Conservation (phyloP, 2,113 vertebrate genomes). For the Gopherus flavomarginatus region DNA sequence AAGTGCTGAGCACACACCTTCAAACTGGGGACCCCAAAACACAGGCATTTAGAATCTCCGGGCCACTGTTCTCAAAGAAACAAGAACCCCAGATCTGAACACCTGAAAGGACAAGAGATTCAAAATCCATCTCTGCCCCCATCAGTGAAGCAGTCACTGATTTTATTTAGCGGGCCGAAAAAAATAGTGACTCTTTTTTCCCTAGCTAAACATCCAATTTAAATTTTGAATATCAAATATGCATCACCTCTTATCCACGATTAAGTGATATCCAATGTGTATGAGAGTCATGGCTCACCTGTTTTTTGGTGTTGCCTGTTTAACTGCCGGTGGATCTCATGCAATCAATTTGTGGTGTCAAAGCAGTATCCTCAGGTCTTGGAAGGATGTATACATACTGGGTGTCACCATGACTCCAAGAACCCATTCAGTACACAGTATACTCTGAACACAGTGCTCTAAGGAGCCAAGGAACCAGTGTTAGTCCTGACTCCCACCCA, state of each 20-base stretch:
- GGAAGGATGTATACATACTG: not conserved
- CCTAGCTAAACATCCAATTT: not conserved
- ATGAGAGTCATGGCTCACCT: not conserved
- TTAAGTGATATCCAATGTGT: not conserved
- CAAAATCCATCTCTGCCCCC: not conserved
- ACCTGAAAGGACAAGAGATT: not conserved
- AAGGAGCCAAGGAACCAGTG: constrained; percentile 2
- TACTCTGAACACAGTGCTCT: constrained; percentile 20
- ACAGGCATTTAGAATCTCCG: not conserved
- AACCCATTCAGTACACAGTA: not conserved
- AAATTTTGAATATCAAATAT: constrained; percentile 30
- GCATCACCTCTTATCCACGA: not conserved
- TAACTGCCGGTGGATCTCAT: not conserved
- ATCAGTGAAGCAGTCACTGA: constrained; percentile 35
- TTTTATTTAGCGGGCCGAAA: constrained; percentile 26
- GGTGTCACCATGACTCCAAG: not conserved
- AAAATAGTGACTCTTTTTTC: constrained; percentile 27
- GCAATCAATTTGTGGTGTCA: constrained; percentile 4
- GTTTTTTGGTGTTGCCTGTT: constrained; percentile 9
- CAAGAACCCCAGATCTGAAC: not conserved
- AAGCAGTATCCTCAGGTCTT: not conserved
- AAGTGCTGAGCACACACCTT: not conserved
- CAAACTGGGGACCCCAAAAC: not conserved
- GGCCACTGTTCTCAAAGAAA: not conserved
- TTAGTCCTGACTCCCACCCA: not conserved